Evolutionary conservation across 1,140 invertebrate species (phyloP).

Genomic region (Harpegnathos saltator): DNA sequence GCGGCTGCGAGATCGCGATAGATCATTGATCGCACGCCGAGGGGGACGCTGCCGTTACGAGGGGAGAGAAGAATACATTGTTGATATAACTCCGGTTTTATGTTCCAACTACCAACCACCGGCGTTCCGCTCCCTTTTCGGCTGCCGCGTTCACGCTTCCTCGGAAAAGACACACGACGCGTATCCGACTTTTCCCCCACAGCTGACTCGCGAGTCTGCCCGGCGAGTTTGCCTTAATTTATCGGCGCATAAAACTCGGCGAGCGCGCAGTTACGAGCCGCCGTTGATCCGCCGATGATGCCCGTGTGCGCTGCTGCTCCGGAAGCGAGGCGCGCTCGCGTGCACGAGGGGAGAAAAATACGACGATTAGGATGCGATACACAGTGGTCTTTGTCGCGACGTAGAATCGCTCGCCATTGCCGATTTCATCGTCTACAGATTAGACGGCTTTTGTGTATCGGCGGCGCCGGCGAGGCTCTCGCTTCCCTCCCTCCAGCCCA

Average conservation of each 20-base stretch:
- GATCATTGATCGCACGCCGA: slow-evolving; percentile 52
- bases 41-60: neutral
- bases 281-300: slow-evolving; percentile 47
- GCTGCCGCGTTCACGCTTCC: slow-evolving; percentile 38
- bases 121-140: slow-evolving; percentile 30
- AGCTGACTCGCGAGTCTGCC: slow-evolving; percentile 30
- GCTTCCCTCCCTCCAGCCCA: neutral
- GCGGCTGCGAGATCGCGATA: slow-evolving; percentile 50
- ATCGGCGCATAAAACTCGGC: slow-evolving; percentile 68
- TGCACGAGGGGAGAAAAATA: slow-evolving; percentile 17
- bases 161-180: slow-evolving; percentile 49
- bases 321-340: slow-evolving; percentile 23
- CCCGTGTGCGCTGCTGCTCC: slow-evolving; percentile 24
- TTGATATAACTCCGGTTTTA: slow-evolving; percentile 63
- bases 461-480: slow-evolving; percentile 3
- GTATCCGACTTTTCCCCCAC: slow-evolving; percentile 60
- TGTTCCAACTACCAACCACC: slow-evolving; percentile 39
- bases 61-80: slow-evolving; percentile 38
- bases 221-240: slow-evolving; percentile 62
- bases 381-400: slow-evolving; percentile 32
- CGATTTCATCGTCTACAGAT: slow-evolving; percentile 21
- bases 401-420: slow-evolving; percentile 11
- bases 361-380: slow-evolving; percentile 49
- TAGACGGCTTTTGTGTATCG: slow-evolving; percentile 27
- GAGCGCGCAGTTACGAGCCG: slow-evolving; percentile 37